A percentile compares a stretch with the other conserved stretches of the same genome.
Conservation (phyloP, 2,113 vertebrate species). For the Haliaeetus leucogaster region DNA sequence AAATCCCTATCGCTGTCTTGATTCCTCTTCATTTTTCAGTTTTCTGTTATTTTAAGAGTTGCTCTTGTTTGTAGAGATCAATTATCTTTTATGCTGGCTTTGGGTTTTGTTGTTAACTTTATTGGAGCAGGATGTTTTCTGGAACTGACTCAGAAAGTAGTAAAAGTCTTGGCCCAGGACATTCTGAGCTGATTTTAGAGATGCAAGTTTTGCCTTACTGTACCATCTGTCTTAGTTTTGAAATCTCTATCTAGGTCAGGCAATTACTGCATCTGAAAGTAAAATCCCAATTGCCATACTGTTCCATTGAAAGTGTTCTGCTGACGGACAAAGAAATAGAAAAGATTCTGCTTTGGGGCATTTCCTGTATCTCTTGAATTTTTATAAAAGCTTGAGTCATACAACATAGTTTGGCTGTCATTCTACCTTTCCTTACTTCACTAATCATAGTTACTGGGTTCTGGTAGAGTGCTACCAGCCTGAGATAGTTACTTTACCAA, state of each 20-base stretch:
- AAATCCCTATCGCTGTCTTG: background rate
- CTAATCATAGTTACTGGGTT: background rate
- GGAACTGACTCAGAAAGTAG: background rate
- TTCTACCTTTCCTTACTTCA: background rate
- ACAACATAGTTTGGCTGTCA: background rate
- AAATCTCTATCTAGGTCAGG: constrained; percentile 24
- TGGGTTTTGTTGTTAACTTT: background rate
- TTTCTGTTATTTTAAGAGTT: background rate
- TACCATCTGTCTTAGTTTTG: background rate
- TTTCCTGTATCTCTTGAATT: background rate
- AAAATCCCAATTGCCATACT: background rate
- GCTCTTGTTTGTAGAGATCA: background rate
- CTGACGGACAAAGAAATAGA: background rate
- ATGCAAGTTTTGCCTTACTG: background rate
- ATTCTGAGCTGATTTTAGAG: background rate
- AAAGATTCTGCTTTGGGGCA: constrained; percentile 27
- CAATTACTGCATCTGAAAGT: constrained; percentile 3
- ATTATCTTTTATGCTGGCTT: background rate
- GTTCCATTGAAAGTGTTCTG: background rate
- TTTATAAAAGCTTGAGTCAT: background rate
- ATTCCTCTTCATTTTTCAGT: background rate
- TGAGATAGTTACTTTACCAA: background rate
- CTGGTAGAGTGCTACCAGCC: background rate
- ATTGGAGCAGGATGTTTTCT: background rate
- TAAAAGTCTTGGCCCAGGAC: background rate